phyloP scores from a whole-genome alignment of 2,113 vertebrate species.

The Globicephala melas region DNA sequence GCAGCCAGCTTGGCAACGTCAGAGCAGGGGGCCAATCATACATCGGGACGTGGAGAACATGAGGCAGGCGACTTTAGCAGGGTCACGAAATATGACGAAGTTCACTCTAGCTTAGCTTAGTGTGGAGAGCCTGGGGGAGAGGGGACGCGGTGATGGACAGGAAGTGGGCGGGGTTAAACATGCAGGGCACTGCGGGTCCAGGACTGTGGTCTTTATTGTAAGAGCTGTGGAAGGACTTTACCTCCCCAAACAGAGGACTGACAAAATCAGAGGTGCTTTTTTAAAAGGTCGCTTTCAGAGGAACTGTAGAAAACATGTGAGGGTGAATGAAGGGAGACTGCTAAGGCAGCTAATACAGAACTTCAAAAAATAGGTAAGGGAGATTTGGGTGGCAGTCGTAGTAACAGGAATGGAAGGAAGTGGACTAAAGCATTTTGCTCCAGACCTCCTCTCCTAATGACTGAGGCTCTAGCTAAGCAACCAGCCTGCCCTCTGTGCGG shows the following conservation, averaged over 20 bases:
- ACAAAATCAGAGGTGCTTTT: background rate
- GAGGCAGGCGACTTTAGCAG: background rate
- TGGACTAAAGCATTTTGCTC: background rate
- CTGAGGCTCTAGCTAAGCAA: background rate
- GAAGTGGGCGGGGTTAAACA: too few species aligned
- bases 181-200: background rate
- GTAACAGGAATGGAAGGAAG: background rate
- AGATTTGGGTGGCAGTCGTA: background rate
- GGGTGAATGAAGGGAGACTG: background rate
- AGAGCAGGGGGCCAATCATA: background rate
- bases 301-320: background rate
- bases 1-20: background rate
- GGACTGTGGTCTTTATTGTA: background rate
- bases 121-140: background rate
- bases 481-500: background rate
- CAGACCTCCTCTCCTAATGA: background rate
- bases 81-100: background rate
- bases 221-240: background rate
- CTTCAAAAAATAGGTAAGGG: background rate
- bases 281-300: background rate
- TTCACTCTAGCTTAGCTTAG: accelerated
- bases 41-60: background rate
- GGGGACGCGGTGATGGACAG: accelerated
- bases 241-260: background rate
- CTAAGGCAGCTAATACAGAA: background rate